Base-by-base conservation (phyloP, 2,888 invertebrate species). In the Eustalomyia histrio region DNA sequence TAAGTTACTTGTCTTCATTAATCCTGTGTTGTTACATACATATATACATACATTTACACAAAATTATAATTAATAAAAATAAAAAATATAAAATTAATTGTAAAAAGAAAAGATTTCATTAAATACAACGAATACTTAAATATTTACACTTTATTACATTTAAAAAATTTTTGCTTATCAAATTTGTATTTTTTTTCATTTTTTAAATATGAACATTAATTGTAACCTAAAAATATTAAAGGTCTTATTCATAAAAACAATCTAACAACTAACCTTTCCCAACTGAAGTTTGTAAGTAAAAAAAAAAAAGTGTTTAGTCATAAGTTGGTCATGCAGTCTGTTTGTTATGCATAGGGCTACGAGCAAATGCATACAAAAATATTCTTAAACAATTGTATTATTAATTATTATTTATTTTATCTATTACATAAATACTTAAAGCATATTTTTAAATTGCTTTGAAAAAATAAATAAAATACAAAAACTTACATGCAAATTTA, bases 101-200 rank as follows among this genome's bases (percentile, higher is more conserved):
- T 83, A 86, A 83, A 85, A 83, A 74, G 75, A 85, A 83, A 84
- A 74, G 76, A 82, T 82, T 85, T 83, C 86, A 86, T 87, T 87
- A 83, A 85, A 82, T 87, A 87, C 88, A 89, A 87, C 88, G 87
- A 89, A 89, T 85, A 86, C 65, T 61, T 83, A 65, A 79, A 81
- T 79, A 75, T 74, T 61, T 81, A 65, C 68, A 55, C 61, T 39
- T 76, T 73, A 69, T 43, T 75, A 39, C 55, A 35, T 53, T 69
- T 67, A 72, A 71, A 55, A 16, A 50, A 63, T 76, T 58, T 72
- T 69, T 50, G 79, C 72, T 71, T 68, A 57, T 21, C 18, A 65
- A 60, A 24, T 68, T 63, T 43, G 43, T 39, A 33, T 68, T 58
- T 67, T 63, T 68, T 58, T 67, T 63, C 33, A 52, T 33, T 63